Evolutionary conservation across 2,888 invertebrate species (phyloP).

Genomic region (Erebia aethiops): DNA sequence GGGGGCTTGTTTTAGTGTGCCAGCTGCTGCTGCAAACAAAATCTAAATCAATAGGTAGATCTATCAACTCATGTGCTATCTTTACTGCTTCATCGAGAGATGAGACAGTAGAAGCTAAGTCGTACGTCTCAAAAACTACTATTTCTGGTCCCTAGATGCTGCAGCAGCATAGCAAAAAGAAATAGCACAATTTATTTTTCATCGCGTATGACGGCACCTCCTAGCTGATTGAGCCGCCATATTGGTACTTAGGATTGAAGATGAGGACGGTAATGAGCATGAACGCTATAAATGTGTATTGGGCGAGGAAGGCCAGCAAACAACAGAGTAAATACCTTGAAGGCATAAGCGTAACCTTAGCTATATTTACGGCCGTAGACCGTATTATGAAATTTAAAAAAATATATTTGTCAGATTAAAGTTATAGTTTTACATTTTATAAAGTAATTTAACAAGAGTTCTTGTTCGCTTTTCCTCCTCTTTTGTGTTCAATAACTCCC

Average conservation of each 20-base stretch:
- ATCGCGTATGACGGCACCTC: too few species aligned
- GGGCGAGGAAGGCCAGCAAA: constrained; percentile 45
- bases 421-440: neutral
- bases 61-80: too few species aligned
- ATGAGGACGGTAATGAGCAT: constrained; percentile 34
- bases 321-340: constrained; percentile 46
- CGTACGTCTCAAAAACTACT: too few species aligned
- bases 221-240: too few species aligned
- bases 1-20: too few species aligned
- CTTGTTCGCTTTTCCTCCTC: neutral
- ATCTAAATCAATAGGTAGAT: too few species aligned
- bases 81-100: too few species aligned
- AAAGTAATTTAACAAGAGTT: neutral
- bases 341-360: constrained; percentile 40
- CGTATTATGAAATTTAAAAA: constrained; percentile 7
- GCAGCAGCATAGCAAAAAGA: too few species aligned
- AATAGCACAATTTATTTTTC: too few species aligned
- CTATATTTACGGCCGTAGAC: constrained; percentile 23
- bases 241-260: constrained; percentile 1
- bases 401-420: neutral
- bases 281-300: constrained; percentile 36
- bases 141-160: too few species aligned
- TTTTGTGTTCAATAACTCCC: neutral
- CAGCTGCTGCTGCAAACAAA: too few species aligned
- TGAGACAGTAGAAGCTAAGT: too few species aligned